phyloP scores from a whole-genome alignment of 2,797 vertebrate genomes.

The Astyanax mexicanus region DNA sequence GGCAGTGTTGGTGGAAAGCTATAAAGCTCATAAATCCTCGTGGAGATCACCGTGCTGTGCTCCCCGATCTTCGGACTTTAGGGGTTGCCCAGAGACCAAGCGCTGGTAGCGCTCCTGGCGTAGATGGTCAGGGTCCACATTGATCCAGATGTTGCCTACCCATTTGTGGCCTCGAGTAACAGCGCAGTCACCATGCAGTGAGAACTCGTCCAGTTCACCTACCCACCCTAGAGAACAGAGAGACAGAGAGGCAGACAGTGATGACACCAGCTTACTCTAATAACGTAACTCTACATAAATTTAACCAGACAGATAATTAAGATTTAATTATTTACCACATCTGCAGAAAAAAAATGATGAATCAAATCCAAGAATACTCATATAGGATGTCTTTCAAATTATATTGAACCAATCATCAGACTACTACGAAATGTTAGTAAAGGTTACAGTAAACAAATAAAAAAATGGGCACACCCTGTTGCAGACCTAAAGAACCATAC shows the following conservation, averaged over 20 bases:
- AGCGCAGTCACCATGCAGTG: conserved; percentile 92
- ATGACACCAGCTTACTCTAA: too few species aligned
- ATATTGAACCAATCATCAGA: too few species aligned
- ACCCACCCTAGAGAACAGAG: conserved; percentile 87
- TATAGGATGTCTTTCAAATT: too few species aligned
- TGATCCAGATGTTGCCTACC: conserved; percentile 97
- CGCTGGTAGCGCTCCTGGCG: conserved; percentile 91
- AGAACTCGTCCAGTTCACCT: conserved; percentile 94
- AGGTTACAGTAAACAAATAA: too few species aligned
- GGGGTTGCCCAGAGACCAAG: conserved; percentile 66
- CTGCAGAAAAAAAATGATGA: too few species aligned
- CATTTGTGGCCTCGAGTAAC: conserved; percentile 90
- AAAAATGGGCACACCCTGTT: too few species aligned
- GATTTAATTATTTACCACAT: too few species aligned
- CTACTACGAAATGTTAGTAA: too few species aligned
- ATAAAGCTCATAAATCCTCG: conserved; percentile 76
- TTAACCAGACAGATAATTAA: neutral
- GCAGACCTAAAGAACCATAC: too few species aligned
- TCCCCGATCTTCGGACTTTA: neutral
- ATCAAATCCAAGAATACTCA: too few species aligned
- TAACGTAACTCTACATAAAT: neutral
- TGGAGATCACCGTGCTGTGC: conserved; percentile 74
- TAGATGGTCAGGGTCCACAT: conserved; percentile 89
- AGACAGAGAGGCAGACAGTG: neutral
- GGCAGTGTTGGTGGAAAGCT: neutral